These are phyloP conservation scores for Amniataba percoides DNA, from an alignment of 2,797 vertebrate genomes.

Conservation along the genomic window DNA sequence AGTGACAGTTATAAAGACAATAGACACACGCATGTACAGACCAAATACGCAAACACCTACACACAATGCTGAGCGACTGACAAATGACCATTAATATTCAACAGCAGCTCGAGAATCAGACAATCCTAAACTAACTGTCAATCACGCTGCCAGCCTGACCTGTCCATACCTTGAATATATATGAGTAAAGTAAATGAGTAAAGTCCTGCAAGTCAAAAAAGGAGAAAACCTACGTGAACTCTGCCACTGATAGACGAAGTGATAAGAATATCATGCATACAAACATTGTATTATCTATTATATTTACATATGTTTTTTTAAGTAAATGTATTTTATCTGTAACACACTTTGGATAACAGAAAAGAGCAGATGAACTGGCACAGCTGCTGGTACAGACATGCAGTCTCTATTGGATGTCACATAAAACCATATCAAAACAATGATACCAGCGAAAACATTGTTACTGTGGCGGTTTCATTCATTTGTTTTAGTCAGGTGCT, in stretches of 20 bases:
- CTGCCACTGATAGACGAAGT: neutral
- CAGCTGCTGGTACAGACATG: neutral
- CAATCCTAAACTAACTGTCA: conserved; percentile 48
- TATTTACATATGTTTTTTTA: no score
- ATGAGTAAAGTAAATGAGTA: no score
- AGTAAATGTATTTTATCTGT: no score
- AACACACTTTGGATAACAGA: neutral
- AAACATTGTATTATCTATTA: neutral
- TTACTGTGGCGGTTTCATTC: neutral
- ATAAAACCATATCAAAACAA: neutral
- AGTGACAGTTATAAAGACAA: neutral
- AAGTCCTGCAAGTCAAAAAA: neutral
- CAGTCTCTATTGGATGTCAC: neutral
- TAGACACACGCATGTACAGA: neutral
- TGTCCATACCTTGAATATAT: conserved; percentile 38
- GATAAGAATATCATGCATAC: neutral
- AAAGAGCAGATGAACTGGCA: no score
- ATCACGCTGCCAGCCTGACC: conserved; percentile 48
- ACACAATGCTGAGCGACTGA: conserved; percentile 35
- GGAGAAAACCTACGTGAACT: neutral
- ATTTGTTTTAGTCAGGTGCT: no score
- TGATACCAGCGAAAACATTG: no score
- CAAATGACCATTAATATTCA: conserved; percentile 65
- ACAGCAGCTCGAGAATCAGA: conserved; percentile 22
- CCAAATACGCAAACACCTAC: conserved; percentile 23